phyloP scores from a whole-genome alignment of 2,888 invertebrate species.

The Campoletis raptor region DNA sequence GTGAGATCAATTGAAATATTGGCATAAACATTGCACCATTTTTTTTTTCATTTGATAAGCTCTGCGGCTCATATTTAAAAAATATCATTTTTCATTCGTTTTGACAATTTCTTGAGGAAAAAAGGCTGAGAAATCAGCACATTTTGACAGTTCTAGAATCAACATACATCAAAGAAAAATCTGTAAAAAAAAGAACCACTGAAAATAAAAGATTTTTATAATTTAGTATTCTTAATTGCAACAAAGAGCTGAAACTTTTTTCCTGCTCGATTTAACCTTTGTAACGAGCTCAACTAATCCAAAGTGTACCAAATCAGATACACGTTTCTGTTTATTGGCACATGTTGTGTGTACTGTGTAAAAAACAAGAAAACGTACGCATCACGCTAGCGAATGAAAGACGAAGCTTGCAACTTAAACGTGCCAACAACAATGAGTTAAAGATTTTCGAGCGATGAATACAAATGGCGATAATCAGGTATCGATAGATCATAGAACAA shows the following conservation, averaged over 20 bases:
- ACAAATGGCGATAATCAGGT: conserved; percentile 44
- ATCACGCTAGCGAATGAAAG: conserved; percentile 31
- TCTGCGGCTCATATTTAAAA: neutral
- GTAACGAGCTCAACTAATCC: neutral
- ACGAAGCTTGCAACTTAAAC: conserved; percentile 26
- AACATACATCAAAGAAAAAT: neutral
- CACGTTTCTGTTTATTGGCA: conserved; percentile 17
- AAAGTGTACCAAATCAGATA: neutral
- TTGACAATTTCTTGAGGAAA: neutral
- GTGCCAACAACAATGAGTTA: conserved; percentile 56
- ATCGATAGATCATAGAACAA: conserved; percentile 56
- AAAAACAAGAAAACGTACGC: conserved; percentile 48
- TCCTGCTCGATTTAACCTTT: neutral
- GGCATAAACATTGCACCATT: neutral
- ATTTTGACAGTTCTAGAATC: neutral
- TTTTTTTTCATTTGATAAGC: neutral
- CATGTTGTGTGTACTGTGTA: conserved; percentile 19
- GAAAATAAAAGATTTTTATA: neutral
- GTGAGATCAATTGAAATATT: too few species aligned
- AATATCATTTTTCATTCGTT: neutral
- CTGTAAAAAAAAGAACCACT: neutral
- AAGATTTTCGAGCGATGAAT: conserved; percentile 48
- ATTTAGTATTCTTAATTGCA: neutral
- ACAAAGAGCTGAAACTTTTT: neutral
- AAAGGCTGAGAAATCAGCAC: neutral